Evolutionary conservation across 1,140 invertebrate genomes (phyloP).

Genomic region (Pararge aegeria): DNA sequence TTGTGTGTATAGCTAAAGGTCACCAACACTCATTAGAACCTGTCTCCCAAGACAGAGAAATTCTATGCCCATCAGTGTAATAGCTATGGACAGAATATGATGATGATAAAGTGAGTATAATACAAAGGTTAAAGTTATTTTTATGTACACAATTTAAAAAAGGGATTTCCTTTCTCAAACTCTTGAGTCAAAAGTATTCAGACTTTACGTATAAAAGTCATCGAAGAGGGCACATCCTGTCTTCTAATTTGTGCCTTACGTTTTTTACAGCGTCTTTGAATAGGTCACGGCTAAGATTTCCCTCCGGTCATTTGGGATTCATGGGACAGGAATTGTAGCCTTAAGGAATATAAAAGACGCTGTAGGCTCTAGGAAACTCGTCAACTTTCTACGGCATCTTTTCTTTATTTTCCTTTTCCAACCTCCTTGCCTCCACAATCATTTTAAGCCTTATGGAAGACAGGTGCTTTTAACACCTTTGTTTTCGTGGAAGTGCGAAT

Average conservation of each 20-base stretch:
- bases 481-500: conserved; percentile 13
- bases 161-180: too few relatives aligned
- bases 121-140: too few relatives aligned
- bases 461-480: conserved; percentile 37
- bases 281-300: conserved; percentile 80
- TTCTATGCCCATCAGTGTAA: too few relatives aligned
- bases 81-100: too few relatives aligned
- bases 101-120: too few relatives aligned
- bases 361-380: conserved; percentile 66
- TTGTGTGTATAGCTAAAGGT: too few relatives aligned
- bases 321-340: conserved; percentile 77
- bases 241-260: conserved; percentile 14
- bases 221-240: conserved; percentile 25
- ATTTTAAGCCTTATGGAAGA: conserved; percentile 47
- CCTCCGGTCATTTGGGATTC: conserved; percentile 80
- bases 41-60: too few relatives aligned
- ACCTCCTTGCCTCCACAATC: conserved; percentile 42
- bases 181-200: conserved; percentile 12
- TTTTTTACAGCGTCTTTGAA: conserved; percentile 64
- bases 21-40: too few relatives aligned
- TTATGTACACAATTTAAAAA: too few relatives aligned
- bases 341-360: conserved; percentile 73
- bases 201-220: conserved; percentile 10
- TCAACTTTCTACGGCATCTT: conserved; percentile 54
- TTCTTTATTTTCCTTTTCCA: conserved; percentile 50